phyloP scores from a whole-genome alignment of 1,140 invertebrate genomes.

The Hirudo medicinalis region DNA sequence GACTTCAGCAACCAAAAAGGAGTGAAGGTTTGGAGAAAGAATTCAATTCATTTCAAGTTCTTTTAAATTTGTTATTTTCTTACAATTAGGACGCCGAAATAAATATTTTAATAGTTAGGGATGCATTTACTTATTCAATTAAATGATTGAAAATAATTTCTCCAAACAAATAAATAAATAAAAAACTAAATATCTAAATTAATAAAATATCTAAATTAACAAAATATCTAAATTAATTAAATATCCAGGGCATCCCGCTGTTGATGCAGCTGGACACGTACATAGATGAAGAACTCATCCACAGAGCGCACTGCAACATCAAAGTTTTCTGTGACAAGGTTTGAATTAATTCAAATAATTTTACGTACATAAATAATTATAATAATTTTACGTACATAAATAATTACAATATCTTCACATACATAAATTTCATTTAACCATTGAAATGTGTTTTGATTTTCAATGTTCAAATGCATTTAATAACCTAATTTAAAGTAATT shows the following conservation, averaged over 20 bases:
- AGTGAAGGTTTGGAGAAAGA: slow-evolving; percentile 64
- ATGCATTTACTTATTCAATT: not conserved
- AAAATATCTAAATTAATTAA: not conserved
- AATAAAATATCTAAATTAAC: no score
- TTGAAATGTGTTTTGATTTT: no score
- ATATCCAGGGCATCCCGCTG: slow-evolving; percentile 71
- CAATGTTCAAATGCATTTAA: no score
- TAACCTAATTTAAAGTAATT: no score
- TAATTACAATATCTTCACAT: no score
- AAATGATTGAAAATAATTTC: not conserved
- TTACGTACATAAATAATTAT: no score
- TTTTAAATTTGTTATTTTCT: not conserved
- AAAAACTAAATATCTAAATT: not conserved
- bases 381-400: no score
- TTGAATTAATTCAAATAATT: no score
- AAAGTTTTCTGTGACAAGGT: slow-evolving; percentile 99
- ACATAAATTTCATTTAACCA: no score
- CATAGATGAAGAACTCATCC: slow-evolving; percentile 75
- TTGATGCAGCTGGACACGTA: slow-evolving; percentile 98
- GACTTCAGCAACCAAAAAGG: slow-evolving; percentile 99
- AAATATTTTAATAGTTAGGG: no score
- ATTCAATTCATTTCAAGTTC: not conserved
- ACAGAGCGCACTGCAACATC: slow-evolving; percentile 95
- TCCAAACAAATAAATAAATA: not conserved
- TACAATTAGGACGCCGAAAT: not conserved